Evolutionary conservation across 1,140 invertebrate species (phyloP).

Genomic region (Drosophila elegans): DNA sequence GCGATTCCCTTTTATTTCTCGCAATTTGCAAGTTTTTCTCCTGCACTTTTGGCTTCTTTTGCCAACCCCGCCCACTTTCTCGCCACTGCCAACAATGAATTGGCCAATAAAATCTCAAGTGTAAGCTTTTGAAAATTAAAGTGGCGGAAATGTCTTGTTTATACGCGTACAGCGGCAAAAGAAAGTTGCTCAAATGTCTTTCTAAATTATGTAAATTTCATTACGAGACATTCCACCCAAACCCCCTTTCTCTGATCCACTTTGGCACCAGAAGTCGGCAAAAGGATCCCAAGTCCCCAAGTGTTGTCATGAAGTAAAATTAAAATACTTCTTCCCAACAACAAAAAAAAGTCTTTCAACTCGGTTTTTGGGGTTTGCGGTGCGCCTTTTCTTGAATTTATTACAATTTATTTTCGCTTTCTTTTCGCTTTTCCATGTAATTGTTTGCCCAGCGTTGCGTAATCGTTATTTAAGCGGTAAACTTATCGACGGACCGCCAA

Average conservation of each 20-base stretch:
- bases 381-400: conserved; percentile 29
- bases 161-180: conserved; percentile 65
- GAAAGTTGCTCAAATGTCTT: conserved; percentile 78
- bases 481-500: conserved; percentile 70
- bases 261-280: conserved; percentile 10
- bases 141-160: conserved; percentile 83
- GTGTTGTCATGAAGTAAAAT: conserved; percentile 64
- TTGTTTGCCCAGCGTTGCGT: conserved; percentile 73
- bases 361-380: conserved; percentile 47
- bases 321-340: conserved; percentile 76
- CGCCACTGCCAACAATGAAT: conserved; percentile 77
- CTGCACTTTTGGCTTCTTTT: conserved; percentile 30
- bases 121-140: conserved; percentile 83
- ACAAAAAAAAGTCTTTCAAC: conserved; percentile 40
- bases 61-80: conserved; percentile 7
- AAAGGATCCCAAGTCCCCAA: conserved; percentile 11
- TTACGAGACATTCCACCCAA: conserved; percentile 57
- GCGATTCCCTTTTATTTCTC: conserved; percentile 17
- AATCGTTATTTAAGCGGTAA: conserved; percentile 71
- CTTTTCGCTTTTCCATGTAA: conserved; percentile 54
- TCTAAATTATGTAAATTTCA: conserved; percentile 84
- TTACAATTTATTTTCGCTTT: conserved; percentile 64
- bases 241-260: background rate
- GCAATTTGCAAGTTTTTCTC: conserved; percentile 65
- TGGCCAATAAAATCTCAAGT: conserved; percentile 84